These are phyloP conservation scores for Caenorhabditis sp. DNA, from an alignment of 2,888 invertebrate species.

Conservation along the genomic window DNA sequence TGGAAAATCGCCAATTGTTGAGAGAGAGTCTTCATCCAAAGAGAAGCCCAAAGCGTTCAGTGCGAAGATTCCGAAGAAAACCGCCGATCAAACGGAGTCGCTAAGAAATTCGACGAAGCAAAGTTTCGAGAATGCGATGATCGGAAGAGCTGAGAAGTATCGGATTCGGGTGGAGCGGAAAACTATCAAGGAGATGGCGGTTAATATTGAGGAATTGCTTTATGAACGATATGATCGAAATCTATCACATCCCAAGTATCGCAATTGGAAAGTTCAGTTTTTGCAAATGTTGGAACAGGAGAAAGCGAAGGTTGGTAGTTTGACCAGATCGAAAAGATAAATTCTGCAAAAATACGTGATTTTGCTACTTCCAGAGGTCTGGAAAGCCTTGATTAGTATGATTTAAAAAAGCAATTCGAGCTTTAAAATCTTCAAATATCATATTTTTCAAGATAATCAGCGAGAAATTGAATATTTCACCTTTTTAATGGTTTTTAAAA, in stretches of 20 bases:
- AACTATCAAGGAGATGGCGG: conserved; percentile 13
- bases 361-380: too few relatives aligned
- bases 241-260: conserved; percentile 25
- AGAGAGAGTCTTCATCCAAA: not conserved
- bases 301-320: conserved; percentile 11
- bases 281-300: conserved; percentile 19
- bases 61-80: conserved; percentile 28
- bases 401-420: too few relatives aligned
- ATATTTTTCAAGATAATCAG: too few relatives aligned
- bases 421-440: too few relatives aligned
- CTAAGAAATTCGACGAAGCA: conserved; percentile 4
- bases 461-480: too few relatives aligned
- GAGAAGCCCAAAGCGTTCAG: conserved; percentile 5
- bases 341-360: not conserved
- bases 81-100: conserved; percentile 10
- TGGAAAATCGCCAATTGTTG: too few relatives aligned
- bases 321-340: not conserved
- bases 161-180: not conserved
- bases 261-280: conserved; percentile 32
- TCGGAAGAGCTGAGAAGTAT: conserved; percentile 8
- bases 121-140: conserved; percentile 16
- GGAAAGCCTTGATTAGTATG: too few relatives aligned
- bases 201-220: conserved; percentile 19
- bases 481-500: not conserved
- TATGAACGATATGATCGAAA: conserved; percentile 20